Percentiles rank a stretch among this genome's conserved stretches.
These are phyloP conservation scores for Corythornis vintsioides DNA, from an alignment of 2,113 vertebrate species.

Conservation along the genomic window DNA sequence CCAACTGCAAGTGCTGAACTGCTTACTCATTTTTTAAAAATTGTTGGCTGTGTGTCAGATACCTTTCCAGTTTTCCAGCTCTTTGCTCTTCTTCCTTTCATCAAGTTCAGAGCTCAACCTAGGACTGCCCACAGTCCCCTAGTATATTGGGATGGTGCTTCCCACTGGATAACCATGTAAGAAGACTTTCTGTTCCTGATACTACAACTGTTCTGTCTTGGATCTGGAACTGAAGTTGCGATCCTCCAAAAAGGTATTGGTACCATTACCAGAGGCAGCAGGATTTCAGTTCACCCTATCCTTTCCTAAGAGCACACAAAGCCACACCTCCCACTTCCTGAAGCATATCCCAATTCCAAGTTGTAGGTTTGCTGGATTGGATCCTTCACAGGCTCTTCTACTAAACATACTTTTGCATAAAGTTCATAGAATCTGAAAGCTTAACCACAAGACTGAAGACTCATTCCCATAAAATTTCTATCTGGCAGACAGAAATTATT, in stretches of 20 bases:
- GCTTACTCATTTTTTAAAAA: neutral
- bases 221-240: neutral
- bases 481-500: neutral
- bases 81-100: neutral
- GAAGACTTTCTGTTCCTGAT: neutral
- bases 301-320: neutral
- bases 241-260: neutral
- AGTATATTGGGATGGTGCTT: neutral
- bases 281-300: neutral
- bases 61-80: neutral
- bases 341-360: neutral
- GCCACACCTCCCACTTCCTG: neutral
- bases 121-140: neutral
- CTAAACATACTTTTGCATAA: neutral
- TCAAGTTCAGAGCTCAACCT: neutral
- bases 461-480: neutral
- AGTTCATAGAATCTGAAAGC: constrained; percentile 9
- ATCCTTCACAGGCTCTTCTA: neutral
- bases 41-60: neutral
- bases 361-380: neutral
- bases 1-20: neutral
- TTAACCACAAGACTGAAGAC: neutral
- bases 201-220: neutral
- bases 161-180: neutral
- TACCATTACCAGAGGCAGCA: neutral